Conservation (phyloP, 1,140 invertebrate species). For the Brachystomella parvula region DNA sequence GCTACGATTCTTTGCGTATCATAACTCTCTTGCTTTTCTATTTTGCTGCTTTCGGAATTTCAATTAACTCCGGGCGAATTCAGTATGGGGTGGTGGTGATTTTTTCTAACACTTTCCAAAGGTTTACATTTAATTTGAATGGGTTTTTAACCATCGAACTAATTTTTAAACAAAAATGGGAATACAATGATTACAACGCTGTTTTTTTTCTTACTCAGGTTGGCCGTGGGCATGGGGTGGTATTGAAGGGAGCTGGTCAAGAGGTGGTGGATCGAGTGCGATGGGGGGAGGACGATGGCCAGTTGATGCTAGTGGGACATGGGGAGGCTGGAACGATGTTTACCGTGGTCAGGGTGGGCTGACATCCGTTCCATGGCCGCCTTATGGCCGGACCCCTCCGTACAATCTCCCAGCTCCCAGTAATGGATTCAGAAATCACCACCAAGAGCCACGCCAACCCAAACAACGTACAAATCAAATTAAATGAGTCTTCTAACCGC, state of each 20-base stretch:
- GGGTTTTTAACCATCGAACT: not conserved
- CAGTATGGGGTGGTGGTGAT: not conserved
- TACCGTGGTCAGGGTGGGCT: too few relatives aligned
- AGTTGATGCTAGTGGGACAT: too few relatives aligned
- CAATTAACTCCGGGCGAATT: not conserved
- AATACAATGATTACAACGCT: not conserved
- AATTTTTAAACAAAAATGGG: not conserved
- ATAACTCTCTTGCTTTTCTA: not conserved
- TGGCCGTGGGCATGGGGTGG: constrained; percentile 2
- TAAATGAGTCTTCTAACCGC: too few relatives aligned
- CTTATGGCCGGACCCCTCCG: too few relatives aligned
- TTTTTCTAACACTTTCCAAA: not conserved
- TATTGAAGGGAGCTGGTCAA: not conserved
- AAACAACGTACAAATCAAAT: too few relatives aligned
- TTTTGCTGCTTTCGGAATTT: not conserved
- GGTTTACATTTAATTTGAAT: not conserved
- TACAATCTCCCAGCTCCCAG: too few relatives aligned
- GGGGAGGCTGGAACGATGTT: too few relatives aligned
- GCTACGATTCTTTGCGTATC: not conserved
- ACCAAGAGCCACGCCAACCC: too few relatives aligned
- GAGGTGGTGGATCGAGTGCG: not conserved
- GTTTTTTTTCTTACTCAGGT: not conserved
- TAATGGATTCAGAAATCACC: too few relatives aligned
- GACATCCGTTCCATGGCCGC: too few relatives aligned
- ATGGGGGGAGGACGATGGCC: not conserved